Evolutionary conservation across 2,888 invertebrate species (phyloP).

Genomic region (Graphium colonna): DNA sequence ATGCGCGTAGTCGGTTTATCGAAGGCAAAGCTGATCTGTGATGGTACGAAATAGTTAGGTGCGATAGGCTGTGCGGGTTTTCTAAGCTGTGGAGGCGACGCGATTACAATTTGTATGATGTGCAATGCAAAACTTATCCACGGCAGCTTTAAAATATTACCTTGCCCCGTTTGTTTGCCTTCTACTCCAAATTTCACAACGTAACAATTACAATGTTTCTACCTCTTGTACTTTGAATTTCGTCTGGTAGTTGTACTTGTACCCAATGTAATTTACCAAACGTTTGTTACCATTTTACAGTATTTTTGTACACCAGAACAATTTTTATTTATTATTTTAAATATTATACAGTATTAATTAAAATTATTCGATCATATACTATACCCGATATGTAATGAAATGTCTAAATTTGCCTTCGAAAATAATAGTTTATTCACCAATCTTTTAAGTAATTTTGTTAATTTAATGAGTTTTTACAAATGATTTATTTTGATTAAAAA

Average conservation of each 20-base stretch:
- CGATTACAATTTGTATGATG: constrained; percentile 37
- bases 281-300: constrained; percentile 37
- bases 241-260: constrained; percentile 5
- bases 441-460: too few relatives aligned
- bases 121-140: constrained; percentile 20
- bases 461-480: neutral
- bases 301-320: constrained; percentile 33
- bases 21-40: constrained; percentile 75
- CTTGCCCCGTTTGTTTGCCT: neutral
- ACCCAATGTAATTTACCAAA: constrained; percentile 27
- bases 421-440: neutral
- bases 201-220: neutral
- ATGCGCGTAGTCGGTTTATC: constrained; percentile 51
- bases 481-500: neutral
- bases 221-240: constrained; percentile 1
- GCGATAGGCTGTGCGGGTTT: constrained; percentile 62
- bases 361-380: constrained; percentile 4
- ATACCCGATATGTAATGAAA: neutral
- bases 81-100: constrained; percentile 41
- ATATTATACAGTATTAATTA: constrained; percentile 26
- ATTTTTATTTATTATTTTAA: constrained; percentile 21
- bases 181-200: neutral
- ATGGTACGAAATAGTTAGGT: constrained; percentile 73
- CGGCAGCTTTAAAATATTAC: neutral
- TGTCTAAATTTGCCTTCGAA: neutral